Evolutionary conservation across 2,888 invertebrate genomes (phyloP).

Genomic region (Elysia crispata): DNA sequence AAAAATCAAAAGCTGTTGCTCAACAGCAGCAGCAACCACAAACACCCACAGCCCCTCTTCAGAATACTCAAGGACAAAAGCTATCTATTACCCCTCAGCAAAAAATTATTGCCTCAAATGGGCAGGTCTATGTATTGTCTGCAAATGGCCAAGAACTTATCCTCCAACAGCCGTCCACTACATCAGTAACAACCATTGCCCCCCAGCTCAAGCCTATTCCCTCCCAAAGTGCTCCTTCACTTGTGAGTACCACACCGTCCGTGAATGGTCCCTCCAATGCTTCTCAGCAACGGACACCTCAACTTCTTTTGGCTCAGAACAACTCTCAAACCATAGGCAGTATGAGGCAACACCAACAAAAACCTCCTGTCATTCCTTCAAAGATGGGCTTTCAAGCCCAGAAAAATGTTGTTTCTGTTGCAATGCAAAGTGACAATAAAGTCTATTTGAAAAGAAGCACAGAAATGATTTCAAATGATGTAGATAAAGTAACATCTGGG

Average conservation of each 20-base stretch:
- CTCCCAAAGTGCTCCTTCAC: background rate
- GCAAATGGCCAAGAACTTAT: slow-evolving; percentile 35
- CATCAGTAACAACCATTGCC: slow-evolving; percentile 9
- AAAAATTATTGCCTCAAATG: slow-evolving; percentile 33
- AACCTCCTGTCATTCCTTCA: background rate
- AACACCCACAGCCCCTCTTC: slow-evolving; percentile 25
- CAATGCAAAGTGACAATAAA: no score
- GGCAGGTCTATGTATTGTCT: slow-evolving; percentile 46
- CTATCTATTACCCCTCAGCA: slow-evolving; percentile 37
- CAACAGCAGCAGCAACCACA: slow-evolving; percentile 25
- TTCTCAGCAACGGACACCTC: background rate
- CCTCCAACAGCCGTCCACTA: slow-evolving; percentile 32
- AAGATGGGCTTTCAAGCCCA: background rate
- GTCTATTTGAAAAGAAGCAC: background rate
- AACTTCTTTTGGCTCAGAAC: background rate
- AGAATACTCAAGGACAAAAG: slow-evolving; percentile 40
- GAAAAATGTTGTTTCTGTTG: slow-evolving; percentile 1
- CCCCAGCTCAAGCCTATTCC: slow-evolving; percentile 24
- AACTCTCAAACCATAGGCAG: background rate
- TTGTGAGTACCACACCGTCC: background rate
- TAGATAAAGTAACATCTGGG: background rate
- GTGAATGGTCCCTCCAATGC: slow-evolving; percentile 6
- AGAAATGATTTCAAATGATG: background rate
- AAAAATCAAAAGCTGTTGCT: slow-evolving; percentile 20
- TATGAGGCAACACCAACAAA: slow-evolving; percentile 12